Evolutionary conservation across 1,140 invertebrate genomes (phyloP), one percentile per base, ranked within the genome.

Genomic region (Drosophila persimilis): DNA sequence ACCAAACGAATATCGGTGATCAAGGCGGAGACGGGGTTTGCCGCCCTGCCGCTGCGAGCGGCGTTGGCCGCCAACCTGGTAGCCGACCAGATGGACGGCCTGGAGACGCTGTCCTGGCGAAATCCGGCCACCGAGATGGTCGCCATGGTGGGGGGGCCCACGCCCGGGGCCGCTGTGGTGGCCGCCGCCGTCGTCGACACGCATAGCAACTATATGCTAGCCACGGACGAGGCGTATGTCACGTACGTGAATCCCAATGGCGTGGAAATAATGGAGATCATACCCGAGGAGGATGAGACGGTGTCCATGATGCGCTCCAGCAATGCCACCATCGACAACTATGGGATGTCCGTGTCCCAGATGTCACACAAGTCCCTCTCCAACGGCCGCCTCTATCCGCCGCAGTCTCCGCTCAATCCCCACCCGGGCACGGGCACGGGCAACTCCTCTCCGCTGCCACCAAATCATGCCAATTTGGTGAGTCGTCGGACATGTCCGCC

Each of bases 181-280:
- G 81, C 81, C 20, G 81, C 77, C 31, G 81, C 81, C n/a, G 83
- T 84, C 0, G 80, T 81, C 6, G 90, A 90, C 9, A 78, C 86
- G 7, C 90, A 89, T 41, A 76, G 73, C 51, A 89, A 88, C 29
- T 91, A 91, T 43, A 88, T 91, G 79, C 73, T 91, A 46, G 81
- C 88, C 48, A 88, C 88, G 2, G 90, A 91, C 22, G 90, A 91
- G 57, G 84, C 85, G 13, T 90, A 90, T 53, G 89, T 91, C 4
- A 90, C 90, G 3, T 91, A 88, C 45, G 74, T 91, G 17, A 91
- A 91, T 77, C 89, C 90, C n/a, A 90, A 91, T 60, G 90, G 90
- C 8, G 90, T 91, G 11, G 90, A 91, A 55, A 91, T 91, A 8
- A 91, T 91, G 90, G 90, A 91, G 54, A 91, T 91, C 9, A 91